Evolutionary conservation across 2,888 invertebrate genomes (phyloP).

Genomic region (Campopleginae sp.): DNA sequence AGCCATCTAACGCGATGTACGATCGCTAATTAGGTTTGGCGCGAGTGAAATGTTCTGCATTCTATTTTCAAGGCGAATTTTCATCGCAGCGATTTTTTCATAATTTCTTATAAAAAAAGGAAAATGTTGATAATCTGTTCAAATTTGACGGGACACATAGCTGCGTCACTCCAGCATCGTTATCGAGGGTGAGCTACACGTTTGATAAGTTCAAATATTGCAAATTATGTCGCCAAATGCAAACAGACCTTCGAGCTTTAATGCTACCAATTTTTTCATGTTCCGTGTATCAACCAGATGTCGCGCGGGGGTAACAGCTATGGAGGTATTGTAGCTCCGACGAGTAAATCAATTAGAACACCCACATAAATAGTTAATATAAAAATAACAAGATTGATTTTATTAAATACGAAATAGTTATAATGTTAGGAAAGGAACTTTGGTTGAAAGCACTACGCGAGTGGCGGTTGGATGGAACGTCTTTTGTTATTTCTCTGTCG

Average conservation of each 20-base stretch:
- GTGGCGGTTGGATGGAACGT: too few species aligned
- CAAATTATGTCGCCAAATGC: background rate
- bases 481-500: too few species aligned
- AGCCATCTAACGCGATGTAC: conserved; percentile 55
- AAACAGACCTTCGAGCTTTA: background rate
- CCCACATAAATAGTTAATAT: too few species aligned
- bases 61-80: conserved; percentile 14
- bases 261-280: background rate
- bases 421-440: too few species aligned
- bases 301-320: background rate
- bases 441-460: too few species aligned
- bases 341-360: too few species aligned
- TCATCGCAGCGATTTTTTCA: conserved; percentile 14
- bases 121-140: background rate
- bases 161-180: background rate
- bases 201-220: background rate
- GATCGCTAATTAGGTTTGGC: conserved; percentile 59
- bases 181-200: too few species aligned
- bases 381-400: too few species aligned
- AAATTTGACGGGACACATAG: background rate
- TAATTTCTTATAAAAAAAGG: background rate
- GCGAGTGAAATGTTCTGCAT: conserved; percentile 55
- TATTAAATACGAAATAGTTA: too few species aligned
- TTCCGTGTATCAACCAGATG: background rate
- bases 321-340: too few species aligned